Evolutionary conservation across 1,140 invertebrate genomes (phyloP).

Genomic region (Zaprionus camerounensis): DNA sequence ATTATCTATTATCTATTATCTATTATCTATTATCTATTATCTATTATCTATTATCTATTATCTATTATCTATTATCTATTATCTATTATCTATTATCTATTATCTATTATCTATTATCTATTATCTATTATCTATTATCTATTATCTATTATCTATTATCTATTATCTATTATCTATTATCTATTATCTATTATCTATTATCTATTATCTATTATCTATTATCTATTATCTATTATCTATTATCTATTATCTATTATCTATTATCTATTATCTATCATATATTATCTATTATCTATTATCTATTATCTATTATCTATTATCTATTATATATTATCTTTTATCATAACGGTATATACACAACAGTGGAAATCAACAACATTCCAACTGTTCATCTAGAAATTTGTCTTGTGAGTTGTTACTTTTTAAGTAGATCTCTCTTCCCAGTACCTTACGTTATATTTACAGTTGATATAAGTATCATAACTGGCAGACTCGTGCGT

Average conservation of each 20-base stretch:
- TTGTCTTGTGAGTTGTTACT: background rate
- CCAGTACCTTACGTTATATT: background rate
- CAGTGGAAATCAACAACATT: background rate
- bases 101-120: slow-evolving; percentile 5
- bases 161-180: slow-evolving; percentile 6
- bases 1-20: slow-evolving; percentile 5
- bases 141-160: slow-evolving; percentile 3
- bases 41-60: slow-evolving; percentile 5
- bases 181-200: slow-evolving; percentile 4
- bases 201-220: slow-evolving; percentile 5
- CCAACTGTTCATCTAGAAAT: background rate
- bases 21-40: slow-evolving; percentile 5
- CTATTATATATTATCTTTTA: slow-evolving; percentile 1
- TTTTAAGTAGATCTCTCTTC: background rate
- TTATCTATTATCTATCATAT: slow-evolving; percentile 4
- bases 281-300: slow-evolving; percentile 5
- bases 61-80: slow-evolving; percentile 5
- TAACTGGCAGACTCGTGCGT: background rate
- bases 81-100: slow-evolving; percentile 4
- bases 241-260: slow-evolving; percentile 4
- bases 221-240: slow-evolving; percentile 5
- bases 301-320: slow-evolving; percentile 6
- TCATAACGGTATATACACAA: background rate
- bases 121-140: slow-evolving; percentile 5
- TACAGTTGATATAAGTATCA: background rate